A percentile compares a stretch with the other conserved stretches of the same genome.
These are phyloP conservation scores for Pseudochirops corinnae DNA, from an alignment of 2,797 vertebrate species.

Conservation along the genomic window DNA sequence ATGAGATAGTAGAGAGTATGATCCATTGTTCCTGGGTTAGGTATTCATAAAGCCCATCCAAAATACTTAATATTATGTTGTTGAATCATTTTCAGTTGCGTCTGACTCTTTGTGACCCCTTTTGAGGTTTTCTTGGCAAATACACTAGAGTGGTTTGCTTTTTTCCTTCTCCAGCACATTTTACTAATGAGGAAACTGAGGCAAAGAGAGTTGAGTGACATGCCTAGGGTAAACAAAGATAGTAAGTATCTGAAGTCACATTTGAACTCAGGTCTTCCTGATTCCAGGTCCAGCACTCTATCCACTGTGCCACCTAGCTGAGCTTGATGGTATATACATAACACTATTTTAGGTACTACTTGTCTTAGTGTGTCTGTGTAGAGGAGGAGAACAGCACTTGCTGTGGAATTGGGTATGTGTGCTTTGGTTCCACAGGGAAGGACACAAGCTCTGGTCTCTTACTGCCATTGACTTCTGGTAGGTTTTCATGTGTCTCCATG, in stretches of 20 bases:
- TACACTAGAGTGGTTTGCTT: background rate
- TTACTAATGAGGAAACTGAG: background rate
- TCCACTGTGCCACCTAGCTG: background rate
- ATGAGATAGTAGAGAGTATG: background rate
- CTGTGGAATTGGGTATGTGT: background rate
- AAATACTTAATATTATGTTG: background rate
- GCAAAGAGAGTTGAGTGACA: background rate
- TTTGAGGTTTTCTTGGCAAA: background rate
- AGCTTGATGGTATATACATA: background rate
- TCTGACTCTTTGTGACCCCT: background rate
- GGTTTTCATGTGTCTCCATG: background rate
- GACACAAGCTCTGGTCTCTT: background rate
- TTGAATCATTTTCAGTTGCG: background rate
- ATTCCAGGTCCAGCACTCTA: background rate
- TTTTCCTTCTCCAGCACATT: background rate
- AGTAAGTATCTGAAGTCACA: background rate
- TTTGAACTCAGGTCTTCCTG: background rate
- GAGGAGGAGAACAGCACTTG: background rate
- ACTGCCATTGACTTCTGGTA: background rate
- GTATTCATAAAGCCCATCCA: constrained; percentile 12
- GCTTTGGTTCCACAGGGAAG: background rate
- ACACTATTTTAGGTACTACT: background rate
- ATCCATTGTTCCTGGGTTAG: background rate
- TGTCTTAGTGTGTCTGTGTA: background rate
- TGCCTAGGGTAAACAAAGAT: background rate